A percentile compares a stretch with the other conserved stretches of the same genome.
These are phyloP conservation scores for Neotoxoptera formosana DNA, from an alignment of 1,140 invertebrate genomes.

Conservation along the genomic window DNA sequence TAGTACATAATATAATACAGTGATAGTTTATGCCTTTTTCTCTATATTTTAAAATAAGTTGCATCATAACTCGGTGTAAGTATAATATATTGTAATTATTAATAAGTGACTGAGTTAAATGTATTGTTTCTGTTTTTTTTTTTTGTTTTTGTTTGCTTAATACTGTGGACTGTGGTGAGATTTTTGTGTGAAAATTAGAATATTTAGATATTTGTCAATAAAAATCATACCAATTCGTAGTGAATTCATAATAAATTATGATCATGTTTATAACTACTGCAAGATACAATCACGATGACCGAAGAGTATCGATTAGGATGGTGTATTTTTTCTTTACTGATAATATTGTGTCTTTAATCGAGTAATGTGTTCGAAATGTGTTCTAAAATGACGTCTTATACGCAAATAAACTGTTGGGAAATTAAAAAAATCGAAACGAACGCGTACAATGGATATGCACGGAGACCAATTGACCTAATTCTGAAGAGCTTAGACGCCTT, in stretches of 20 bases:
- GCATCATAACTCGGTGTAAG: background rate
- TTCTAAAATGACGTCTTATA: background rate
- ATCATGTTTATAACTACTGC: background rate
- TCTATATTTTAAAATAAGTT: background rate
- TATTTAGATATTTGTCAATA: background rate
- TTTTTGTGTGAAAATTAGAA: background rate
- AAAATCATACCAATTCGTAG: background rate
- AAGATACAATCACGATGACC: too few species aligned
- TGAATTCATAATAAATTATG: background rate
- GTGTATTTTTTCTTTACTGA: background rate
- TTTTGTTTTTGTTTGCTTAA: background rate
- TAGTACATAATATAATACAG: background rate
- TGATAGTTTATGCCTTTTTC: background rate
- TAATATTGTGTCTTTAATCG: background rate
- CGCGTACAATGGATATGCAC: background rate
- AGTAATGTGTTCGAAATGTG: background rate
- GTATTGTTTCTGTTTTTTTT: background rate
- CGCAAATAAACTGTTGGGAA: background rate
- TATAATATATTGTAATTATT: background rate
- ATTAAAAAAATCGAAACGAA: background rate
- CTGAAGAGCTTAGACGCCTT: conserved; percentile 7
- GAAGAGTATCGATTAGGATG: background rate
- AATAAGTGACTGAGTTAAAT: background rate
- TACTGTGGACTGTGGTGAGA: too few species aligned
- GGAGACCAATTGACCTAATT: background rate